Base-by-base conservation (phyloP, 2,113 vertebrate genomes). In the Phyllopteryx taeniolatus region DNA sequence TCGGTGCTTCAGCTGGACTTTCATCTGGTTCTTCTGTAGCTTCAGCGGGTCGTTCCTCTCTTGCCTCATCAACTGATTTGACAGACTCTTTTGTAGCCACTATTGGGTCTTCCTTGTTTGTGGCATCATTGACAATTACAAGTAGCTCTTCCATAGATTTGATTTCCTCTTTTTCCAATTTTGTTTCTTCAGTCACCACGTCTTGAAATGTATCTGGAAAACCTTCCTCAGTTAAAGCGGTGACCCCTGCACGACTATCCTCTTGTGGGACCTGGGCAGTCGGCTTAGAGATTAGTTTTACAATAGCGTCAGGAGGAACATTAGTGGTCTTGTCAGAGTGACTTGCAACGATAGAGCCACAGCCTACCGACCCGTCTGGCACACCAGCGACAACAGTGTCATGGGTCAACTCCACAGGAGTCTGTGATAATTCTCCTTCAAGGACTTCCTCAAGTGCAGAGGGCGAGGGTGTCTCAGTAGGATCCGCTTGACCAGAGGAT, bases 231-330 rank as follows among this genome's bases (percentile, higher is more conserved):
- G 17, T 56, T 10, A 62, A 65, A 6, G 22, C 19, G 1, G 46
- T 68, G 53, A 63, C 46, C 62, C 65, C 61, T 19, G 71, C 66
- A 75, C 33, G 71, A 59, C 12, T 61, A 7, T 86, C 74, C 8
- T 19, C 47, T 46, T 70, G 65, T 71, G 70, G 62, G 0, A 20
- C 62, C 14, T 63, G 11, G 0, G 33, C 49, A 20, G 63, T 33
- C 11, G 43, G 68, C 13, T 78, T 59, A 42, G 72, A 20, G 33
- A 74, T 47, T 9, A 42, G 6, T 10, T 79, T 67, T 0, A 15
- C 44, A 22, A 33, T 8, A 0, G 7, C 56, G 54, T 73, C 53
- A 63, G 49, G 44, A 12, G 57, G 65, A 22, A 56, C 47, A 33
- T 79, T 53, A 35, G 53, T 15, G 19, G 22, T 13, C 35, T 46